A percentile compares a stretch with the other conserved stretches of the same genome.
Evolutionary conservation across 2,113 vertebrate species (phyloP).

Genomic region (Aegotheles bennettii): DNA sequence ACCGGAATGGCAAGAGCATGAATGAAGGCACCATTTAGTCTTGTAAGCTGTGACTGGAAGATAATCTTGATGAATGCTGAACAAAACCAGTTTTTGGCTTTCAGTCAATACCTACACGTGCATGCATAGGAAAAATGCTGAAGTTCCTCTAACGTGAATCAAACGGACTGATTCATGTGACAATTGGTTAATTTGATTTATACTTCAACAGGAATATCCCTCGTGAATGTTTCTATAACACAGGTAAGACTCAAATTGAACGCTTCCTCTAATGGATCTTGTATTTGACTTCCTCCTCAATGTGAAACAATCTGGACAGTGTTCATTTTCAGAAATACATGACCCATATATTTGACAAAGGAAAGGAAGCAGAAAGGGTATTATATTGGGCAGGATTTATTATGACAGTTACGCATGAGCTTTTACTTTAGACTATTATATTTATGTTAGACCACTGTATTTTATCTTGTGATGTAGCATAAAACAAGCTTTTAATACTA

Average conservation of each 20-base stretch:
- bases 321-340: neutral
- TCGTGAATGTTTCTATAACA: neutral
- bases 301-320: neutral
- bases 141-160: neutral
- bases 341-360: neutral
- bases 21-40: neutral
- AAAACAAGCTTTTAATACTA: neutral
- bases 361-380: neutral
- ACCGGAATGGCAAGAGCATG: neutral
- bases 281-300: neutral
- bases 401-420: neutral
- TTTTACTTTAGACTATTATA: neutral
- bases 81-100: neutral
- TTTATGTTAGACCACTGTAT: neutral
- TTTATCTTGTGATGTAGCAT: neutral
- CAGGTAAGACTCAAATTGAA: neutral
- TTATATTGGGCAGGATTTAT: neutral
- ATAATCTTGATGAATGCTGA: neutral
- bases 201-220: neutral
- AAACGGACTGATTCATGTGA: neutral
- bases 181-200: neutral
- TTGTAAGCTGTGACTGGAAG: neutral
- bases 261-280: neutral
- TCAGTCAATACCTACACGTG: fast-evolving
- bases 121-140: neutral